A percentile compares a stretch with the other conserved stretches of the same genome.
phyloP scores from a whole-genome alignment of 2,113 vertebrate species.

The Apus apus region DNA sequence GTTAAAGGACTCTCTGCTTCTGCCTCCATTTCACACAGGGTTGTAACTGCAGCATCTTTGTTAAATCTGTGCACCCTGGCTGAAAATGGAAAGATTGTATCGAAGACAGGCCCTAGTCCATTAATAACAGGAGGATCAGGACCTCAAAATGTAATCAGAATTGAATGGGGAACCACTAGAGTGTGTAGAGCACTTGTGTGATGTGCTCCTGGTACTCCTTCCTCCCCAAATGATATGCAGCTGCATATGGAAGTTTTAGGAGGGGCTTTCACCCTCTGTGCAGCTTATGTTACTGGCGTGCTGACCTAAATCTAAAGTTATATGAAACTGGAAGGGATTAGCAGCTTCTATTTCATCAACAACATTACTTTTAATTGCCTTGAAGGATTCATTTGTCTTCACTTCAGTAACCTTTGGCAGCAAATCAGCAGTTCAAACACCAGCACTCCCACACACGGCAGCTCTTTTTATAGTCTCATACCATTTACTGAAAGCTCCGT shows the following conservation, averaged over 20 bases:
- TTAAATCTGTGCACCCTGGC: background rate
- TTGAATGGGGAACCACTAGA: background rate
- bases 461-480: constrained; percentile 23
- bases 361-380: constrained; percentile 40
- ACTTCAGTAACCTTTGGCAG: constrained; percentile 44
- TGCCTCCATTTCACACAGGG: background rate
- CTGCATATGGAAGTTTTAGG: background rate
- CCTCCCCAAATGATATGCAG: background rate
- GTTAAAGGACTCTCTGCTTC: background rate
- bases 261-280: constrained; percentile 10
- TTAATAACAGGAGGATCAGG: constrained; percentile 4
- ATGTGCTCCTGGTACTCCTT: background rate
- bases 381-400: constrained; percentile 44
- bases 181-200: background rate
- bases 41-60: background rate
- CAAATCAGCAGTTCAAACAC: constrained; percentile 38
- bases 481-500: background rate
- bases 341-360: constrained; percentile 46
- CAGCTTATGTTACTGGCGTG: background rate
- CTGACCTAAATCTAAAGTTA: constrained; percentile 43
- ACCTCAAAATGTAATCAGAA: background rate
- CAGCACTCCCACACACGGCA: background rate
- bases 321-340: constrained; percentile 33
- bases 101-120: background rate
- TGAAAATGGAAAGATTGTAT: background rate